Evolutionary conservation across 2,888 invertebrate species (phyloP).

Genomic region (Hydroisotoma schaefferi): DNA sequence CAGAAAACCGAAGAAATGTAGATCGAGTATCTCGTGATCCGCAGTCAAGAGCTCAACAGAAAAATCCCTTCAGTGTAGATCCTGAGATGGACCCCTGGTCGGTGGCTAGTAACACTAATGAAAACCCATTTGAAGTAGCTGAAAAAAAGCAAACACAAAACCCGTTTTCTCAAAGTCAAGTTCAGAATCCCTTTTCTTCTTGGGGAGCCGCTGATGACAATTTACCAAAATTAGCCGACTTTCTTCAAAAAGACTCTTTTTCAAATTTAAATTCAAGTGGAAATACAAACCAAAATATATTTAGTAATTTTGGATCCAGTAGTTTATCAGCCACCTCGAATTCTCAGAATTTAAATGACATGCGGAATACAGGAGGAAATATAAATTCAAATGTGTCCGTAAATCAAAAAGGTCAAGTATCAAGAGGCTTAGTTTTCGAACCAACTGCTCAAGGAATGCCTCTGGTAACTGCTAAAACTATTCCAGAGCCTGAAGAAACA

Average conservation of each 20-base stretch:
- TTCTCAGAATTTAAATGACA: neutral
- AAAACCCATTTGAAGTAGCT: constrained; percentile 12
- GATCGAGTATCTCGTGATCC: constrained; percentile 32
- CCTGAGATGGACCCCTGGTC: neutral
- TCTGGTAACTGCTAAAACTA: constrained; percentile 20
- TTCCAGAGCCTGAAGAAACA: too few relatives aligned
- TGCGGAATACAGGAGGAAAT: too few relatives aligned
- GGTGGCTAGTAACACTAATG: neutral
- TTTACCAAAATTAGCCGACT: constrained; percentile 9
- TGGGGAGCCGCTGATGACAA: neutral
- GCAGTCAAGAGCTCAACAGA: neutral
- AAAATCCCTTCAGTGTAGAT: neutral
- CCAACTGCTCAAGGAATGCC: constrained; percentile 25
- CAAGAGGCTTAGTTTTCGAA: constrained; percentile 15
- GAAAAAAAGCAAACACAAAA: neutral
- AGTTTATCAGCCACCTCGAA: neutral
- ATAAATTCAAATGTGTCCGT: too few relatives aligned
- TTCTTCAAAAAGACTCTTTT: constrained; percentile 3
- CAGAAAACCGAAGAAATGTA: neutral
- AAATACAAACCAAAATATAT: too few relatives aligned
- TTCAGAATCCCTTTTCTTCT: neutral
- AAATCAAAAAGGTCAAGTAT: neutral
- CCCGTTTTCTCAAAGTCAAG: neutral
- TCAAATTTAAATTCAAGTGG: too few relatives aligned
- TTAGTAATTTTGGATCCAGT: neutral